Evolutionary conservation across 2,113 vertebrate genomes (phyloP).

Genomic region (Melospiza georgiana): DNA sequence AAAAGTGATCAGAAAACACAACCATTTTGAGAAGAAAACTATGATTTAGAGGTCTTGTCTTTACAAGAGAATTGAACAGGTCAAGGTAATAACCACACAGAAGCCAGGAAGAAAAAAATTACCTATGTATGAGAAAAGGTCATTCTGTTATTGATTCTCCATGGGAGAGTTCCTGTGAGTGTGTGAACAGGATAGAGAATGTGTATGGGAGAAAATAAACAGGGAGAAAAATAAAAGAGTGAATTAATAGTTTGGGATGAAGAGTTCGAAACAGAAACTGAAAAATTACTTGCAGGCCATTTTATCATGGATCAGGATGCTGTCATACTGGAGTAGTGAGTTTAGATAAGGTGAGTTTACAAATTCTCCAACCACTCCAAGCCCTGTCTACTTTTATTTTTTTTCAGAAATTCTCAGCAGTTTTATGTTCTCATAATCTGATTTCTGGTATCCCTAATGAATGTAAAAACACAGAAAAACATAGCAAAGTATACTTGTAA

Average conservation of each 20-base stretch:
- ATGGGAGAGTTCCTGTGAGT: neutral
- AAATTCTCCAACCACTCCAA: neutral
- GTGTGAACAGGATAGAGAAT: neutral
- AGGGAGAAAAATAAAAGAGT: neutral
- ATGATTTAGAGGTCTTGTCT: neutral
- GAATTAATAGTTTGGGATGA: neutral
- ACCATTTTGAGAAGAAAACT: neutral
- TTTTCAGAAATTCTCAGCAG: neutral
- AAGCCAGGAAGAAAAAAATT: neutral
- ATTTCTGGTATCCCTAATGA: neutral
- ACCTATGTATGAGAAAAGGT: neutral
- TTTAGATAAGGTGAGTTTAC: neutral
- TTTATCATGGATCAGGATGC: neutral
- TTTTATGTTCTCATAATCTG: neutral
- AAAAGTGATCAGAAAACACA: neutral
- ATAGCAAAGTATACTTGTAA: neutral
- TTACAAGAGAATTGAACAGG: neutral
- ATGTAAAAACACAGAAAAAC: neutral
- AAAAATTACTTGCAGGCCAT: neutral
- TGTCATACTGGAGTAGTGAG: neutral
- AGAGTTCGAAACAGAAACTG: neutral
- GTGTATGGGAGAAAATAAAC: neutral
- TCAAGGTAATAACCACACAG: neutral
- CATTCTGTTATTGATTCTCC: neutral
- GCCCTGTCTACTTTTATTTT: rapidly evolving